phyloP scores from a whole-genome alignment of 2,888 invertebrate genomes.

The Lydus trimaculatus region DNA sequence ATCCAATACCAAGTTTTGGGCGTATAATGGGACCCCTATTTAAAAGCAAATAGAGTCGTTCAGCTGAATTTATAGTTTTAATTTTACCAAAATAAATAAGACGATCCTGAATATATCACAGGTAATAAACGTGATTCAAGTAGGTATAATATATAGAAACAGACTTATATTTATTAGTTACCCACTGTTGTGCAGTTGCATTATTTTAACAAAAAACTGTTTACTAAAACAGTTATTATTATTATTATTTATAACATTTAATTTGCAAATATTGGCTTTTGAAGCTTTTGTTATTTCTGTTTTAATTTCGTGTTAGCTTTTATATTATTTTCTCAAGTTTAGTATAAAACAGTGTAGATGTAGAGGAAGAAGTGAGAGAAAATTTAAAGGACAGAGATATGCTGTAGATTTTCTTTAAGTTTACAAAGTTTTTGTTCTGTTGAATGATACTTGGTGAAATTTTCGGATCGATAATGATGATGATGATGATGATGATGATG shows the following conservation, averaged over 20 bases:
- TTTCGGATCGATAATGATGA: background rate
- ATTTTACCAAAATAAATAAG: conserved; percentile 30
- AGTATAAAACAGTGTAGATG: background rate
- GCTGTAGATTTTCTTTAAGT: background rate
- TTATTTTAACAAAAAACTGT: background rate
- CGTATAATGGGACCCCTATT: conserved; percentile 18
- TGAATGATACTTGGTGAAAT: background rate
- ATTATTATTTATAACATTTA: background rate
- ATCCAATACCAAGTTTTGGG: conserved; percentile 22
- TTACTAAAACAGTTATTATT: background rate
- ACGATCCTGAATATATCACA: conserved; percentile 26
- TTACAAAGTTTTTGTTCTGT: background rate
- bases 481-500: conserved; percentile 1
- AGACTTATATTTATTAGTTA: conserved; percentile 24
- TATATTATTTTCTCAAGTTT: background rate
- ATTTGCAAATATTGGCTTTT: too few species aligned
- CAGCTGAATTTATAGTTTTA: conserved; percentile 28
- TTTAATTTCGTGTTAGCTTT: too few species aligned
- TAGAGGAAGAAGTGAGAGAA: too few species aligned
- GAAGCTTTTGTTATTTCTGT: too few species aligned
- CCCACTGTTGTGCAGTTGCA: conserved; percentile 9
- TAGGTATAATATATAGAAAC: too few species aligned
- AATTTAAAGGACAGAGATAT: too few species aligned
- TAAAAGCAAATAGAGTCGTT: conserved; percentile 29
- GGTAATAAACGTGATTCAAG: conserved; percentile 12